Evolutionary conservation across 53 echinoderm and acorn worm species (phyloP), one percentile per base, ranked within the genome.

Genomic region (Patiria pectinifera): DNA sequence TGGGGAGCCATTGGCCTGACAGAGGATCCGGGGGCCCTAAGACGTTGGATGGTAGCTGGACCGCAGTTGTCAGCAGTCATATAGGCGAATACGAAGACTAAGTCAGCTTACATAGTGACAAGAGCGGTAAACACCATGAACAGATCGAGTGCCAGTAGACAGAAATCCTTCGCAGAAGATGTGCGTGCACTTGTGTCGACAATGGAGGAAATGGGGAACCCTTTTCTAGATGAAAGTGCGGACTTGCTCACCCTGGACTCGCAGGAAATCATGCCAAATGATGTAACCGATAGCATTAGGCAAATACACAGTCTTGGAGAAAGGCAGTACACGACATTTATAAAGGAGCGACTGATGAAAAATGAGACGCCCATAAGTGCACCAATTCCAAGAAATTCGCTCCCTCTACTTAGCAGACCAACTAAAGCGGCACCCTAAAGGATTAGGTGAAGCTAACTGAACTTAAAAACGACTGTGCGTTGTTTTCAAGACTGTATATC

Each of bases 1-100:
- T 74, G 92, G 23, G 92, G 77, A 35, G 92, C 85, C 43, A 85
- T 92, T 14, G 92, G 92, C 2, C 12, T 92, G 23, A 92, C 85
- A 24, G 77, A 85, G 46, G 62, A 92, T 76, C 85, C 92, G 74
- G 70, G 76, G 14, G 69, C 85, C 21, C 77, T 92, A 0, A 72
- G 18, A n/a, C 43, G 90, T 3, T 91, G 77, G 84, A 91, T 91
- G 84, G 25, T 84, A 72, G 92, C 83, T 24, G 83, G 92, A 24
- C 66, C 49, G 6, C 49, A 49, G 3, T 6, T 49, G 6, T 3
- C 71, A 45, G 45, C 47, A 76, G 48, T 76, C n/a, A 59, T 9
- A 2, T 1, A 25, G 7, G 8, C 53, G 46, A 2, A 75, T 46
- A 23, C 45, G 22, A 19, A 76, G 76, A 75, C 3, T 88, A 75